Conservation (phyloP, 92 coral and sea anemone genomes). For the Phenganax marumi region DNA sequence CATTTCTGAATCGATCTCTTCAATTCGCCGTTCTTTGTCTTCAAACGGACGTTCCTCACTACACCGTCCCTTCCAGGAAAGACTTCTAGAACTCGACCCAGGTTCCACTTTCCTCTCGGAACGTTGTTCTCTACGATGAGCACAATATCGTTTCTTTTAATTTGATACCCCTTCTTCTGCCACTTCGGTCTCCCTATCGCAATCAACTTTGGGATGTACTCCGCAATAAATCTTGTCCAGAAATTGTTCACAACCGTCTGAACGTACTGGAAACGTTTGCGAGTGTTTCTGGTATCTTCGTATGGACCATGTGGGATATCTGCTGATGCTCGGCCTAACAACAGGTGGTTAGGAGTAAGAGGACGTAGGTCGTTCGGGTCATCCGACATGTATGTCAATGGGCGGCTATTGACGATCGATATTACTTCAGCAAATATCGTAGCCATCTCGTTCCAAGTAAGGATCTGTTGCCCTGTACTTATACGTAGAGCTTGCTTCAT, state of each 20-base stretch:
- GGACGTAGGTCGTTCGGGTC: conserved; percentile 56
- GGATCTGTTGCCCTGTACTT: conserved; percentile 37
- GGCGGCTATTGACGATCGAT: conserved; percentile 49
- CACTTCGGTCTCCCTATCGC: conserved; percentile 34
- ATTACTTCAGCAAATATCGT: conserved; percentile 47
- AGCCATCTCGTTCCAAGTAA: conserved; percentile 50
- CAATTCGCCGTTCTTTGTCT: background rate
- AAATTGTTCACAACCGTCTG: conserved; percentile 55
- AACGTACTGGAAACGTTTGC: conserved; percentile 52
- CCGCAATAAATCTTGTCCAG: conserved; percentile 46
- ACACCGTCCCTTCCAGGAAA: background rate
- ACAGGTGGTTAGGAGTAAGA: conserved; percentile 43
- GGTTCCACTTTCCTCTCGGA: conserved; percentile 56
- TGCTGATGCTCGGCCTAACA: conserved; percentile 39
- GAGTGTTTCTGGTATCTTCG: conserved; percentile 51
- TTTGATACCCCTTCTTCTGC: conserved; percentile 39
- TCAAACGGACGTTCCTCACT: background rate
- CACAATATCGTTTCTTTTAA: conserved; percentile 46
- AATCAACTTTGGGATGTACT: conserved; percentile 35
- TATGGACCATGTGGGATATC: conserved; percentile 44
- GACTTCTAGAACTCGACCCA: conserved; percentile 32
- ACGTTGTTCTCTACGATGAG: conserved; percentile 54
- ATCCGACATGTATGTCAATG: conserved; percentile 38
- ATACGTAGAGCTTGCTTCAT: conserved; percentile 29
- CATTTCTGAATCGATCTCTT: conserved; percentile 39